A percentile compares a stretch with the other conserved stretches of the same genome.
phyloP scores from a whole-genome alignment of 2,797 vertebrate genomes.

The Ptychadena robeensis region DNA sequence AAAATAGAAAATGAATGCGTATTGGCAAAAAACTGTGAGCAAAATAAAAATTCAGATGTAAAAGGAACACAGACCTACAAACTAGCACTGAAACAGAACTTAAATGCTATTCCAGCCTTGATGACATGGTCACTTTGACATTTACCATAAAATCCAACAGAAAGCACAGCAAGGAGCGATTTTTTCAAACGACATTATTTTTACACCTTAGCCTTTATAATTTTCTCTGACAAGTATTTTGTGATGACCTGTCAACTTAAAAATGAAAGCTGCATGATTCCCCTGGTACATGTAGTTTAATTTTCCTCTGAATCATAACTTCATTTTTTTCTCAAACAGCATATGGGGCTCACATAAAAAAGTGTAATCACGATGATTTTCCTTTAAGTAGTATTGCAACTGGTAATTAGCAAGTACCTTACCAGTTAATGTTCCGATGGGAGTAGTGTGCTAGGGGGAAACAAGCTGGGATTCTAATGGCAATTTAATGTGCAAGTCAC shows the following conservation, averaged over 20 bases:
- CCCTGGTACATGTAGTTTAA: conserved; percentile 44
- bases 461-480: conserved; percentile 58
- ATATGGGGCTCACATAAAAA: conserved; percentile 40
- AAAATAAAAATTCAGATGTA: conserved; percentile 1
- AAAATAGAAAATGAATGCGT: background rate
- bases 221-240: conserved; percentile 52
- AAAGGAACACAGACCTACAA: background rate
- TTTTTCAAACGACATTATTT: conserved; percentile 39
- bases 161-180: conserved; percentile 41
- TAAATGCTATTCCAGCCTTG: background rate
- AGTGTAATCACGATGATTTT: conserved; percentile 58
- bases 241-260: conserved; percentile 56
- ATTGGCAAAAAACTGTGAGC: background rate
- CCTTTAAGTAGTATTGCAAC: conserved; percentile 55
- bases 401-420: conserved; percentile 59
- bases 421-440: conserved; percentile 55
- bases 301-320: conserved; percentile 34
- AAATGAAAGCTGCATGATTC: conserved; percentile 41
- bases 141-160: conserved; percentile 30
- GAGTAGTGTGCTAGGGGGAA: conserved; percentile 51
- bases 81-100: background rate
- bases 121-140: conserved; percentile 50
- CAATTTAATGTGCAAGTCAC: conserved; percentile 60
- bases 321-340: conserved; percentile 33
- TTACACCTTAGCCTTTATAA: conserved; percentile 45